These are phyloP conservation scores for Agrotis ipsilon DNA, from an alignment of 2,888 invertebrate genomes.

Conservation along the genomic window DNA sequence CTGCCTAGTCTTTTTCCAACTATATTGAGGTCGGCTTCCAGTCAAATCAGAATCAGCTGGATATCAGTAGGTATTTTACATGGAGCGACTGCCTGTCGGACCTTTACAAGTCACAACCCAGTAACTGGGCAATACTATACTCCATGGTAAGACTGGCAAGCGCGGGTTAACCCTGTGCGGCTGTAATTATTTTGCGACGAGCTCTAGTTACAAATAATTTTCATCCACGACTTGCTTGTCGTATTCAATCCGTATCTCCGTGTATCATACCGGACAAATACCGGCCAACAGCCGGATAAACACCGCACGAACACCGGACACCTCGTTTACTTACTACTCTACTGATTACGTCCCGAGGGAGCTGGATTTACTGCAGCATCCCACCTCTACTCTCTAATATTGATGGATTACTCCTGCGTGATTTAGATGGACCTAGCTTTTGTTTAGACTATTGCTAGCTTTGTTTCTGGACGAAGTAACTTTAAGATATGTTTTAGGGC, in stretches of 20 bases:
- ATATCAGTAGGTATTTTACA: too few species aligned
- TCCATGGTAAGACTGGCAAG: too few species aligned
- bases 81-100: too few species aligned
- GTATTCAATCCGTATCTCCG: slow-evolving; percentile 5
- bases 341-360: slow-evolving; percentile 47
- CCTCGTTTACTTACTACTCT: slow-evolving; percentile 35
- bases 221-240: background rate
- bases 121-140: too few species aligned
- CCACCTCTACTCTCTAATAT: slow-evolving; percentile 28
- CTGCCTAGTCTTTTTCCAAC: too few species aligned
- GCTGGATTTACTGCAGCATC: slow-evolving; percentile 23
- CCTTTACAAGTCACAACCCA: too few species aligned
- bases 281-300: slow-evolving; percentile 13
- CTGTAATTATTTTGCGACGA: too few species aligned
- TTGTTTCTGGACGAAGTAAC: background rate
- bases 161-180: too few species aligned
- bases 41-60: too few species aligned
- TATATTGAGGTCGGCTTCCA: too few species aligned
- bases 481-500: background rate
- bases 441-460: background rate
- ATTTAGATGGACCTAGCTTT: slow-evolving; percentile 15
- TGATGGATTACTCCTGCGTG: slow-evolving; percentile 25
- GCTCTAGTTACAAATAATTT: too few species aligned
- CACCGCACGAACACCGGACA: slow-evolving; percentile 7
- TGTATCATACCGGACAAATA: slow-evolving; percentile 22